These are phyloP conservation scores for Sebastes steindachneri DNA, from an alignment of 2,797 vertebrate genomes.

Conservation along the genomic window DNA sequence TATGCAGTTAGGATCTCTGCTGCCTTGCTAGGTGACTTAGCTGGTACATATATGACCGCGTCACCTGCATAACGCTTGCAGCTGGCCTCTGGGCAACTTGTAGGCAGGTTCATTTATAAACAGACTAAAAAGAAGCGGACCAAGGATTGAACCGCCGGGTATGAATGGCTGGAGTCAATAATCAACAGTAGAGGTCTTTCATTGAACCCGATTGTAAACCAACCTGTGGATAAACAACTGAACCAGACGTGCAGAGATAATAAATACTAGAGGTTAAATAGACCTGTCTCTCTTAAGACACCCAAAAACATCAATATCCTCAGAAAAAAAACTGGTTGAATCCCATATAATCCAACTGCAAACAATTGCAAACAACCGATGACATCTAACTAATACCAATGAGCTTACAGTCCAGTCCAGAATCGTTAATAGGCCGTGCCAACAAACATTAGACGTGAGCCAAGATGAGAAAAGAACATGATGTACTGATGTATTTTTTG, in stretches of 20 bases:
- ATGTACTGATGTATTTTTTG: neutral
- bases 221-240: neutral
- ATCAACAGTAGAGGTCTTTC: neutral
- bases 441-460: neutral
- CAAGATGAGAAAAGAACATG: neutral
- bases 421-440: neutral
- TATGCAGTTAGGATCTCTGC: no score
- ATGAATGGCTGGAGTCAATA: neutral
- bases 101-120: no score
- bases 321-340: no score
- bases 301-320: neutral
- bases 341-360: neutral
- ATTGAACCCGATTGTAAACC: neutral
- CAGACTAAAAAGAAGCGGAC: no score
- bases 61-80: no score
- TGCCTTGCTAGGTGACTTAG: no score
- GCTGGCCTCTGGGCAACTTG: no score
- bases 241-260: neutral
- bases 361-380: neutral
- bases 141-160: no score
- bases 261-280: neutral
- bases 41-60: no score
- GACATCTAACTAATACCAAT: neutral
- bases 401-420: neutral
- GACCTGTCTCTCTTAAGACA: neutral